Evolutionary conservation across 2,113 vertebrate genomes (phyloP), one percentile per base, ranked within the genome.

Genomic region (Nothobranchius kuhntae): DNA sequence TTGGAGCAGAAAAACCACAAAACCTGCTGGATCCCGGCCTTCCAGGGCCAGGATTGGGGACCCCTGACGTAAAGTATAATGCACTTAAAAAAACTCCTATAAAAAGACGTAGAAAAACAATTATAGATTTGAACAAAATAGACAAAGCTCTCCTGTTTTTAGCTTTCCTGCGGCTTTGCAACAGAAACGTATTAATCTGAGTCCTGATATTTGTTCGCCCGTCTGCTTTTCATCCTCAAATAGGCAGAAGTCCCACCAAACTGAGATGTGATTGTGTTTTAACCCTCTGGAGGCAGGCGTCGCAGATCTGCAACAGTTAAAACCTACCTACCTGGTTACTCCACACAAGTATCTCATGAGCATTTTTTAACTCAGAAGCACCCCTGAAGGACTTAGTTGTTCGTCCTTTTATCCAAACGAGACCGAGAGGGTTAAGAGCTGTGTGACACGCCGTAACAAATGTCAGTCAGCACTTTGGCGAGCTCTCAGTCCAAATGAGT

Each of bases 361-460:
- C 21, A 21, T 21, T 21, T 21, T 21, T 21, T 21, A 21, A 21
- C 21, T 21, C 21, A 21, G 21, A 21, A 21, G 21, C 21, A 21
- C 21, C 21, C 21, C 21, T 21, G 21, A 21, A 21, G 21, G 21
- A 21, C 21, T 21, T 21, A 21, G 21, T 21, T 21, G 21, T 21
- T 21, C 21, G 21, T 21, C 21, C 21, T 21, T 21, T 21, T 21
- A 21, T 21, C 21, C 1, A 21, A 21, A 21, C 21, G 21, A 21
- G 21, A 21, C 21, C 21, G 21, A 21, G 21, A 21, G 21, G 21
- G 21, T 21, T 21, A 53, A 66, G 70, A 44, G 13, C 10, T 1
- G 70, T 71, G 53, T 76, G 78, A 78, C 69, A 59, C 65, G 67
- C 77, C 61, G 66, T 61, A 71, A 73, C 67, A 77, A 75, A 77